These are phyloP conservation scores for Ectemnius continuus DNA, from an alignment of 2,888 invertebrate genomes.

Conservation along the genomic window DNA sequence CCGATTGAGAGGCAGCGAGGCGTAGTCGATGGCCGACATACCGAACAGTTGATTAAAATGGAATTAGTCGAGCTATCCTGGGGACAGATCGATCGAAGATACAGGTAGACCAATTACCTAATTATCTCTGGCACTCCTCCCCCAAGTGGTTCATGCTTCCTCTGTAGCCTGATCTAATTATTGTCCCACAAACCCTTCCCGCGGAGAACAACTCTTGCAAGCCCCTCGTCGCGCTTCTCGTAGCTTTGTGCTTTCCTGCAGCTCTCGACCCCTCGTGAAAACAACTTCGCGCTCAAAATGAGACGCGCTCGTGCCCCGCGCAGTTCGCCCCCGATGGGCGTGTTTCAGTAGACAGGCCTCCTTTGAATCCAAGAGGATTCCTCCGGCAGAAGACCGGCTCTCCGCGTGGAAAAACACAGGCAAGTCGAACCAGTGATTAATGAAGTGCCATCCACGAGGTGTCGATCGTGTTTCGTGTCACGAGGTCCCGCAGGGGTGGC, in stretches of 20 bases:
- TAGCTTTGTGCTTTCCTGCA: constrained; percentile 15
- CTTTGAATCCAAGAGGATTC: constrained; percentile 11
- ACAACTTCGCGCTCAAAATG: constrained; percentile 28
- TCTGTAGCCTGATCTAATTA: constrained; percentile 68
- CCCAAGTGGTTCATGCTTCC: constrained; percentile 51
- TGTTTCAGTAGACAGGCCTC: constrained; percentile 13
- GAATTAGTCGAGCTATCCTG: constrained; percentile 65
- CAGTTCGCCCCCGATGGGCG: background rate
- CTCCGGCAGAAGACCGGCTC: constrained; percentile 12
- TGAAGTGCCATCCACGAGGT: constrained; percentile 48
- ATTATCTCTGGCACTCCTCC: constrained; percentile 57
- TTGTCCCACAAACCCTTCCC: constrained; percentile 60
- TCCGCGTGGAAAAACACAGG: constrained; percentile 21
- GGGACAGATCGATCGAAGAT: constrained; percentile 51
- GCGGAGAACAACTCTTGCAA: constrained; percentile 40
- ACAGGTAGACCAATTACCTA: constrained; percentile 65
- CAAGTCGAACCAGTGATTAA: constrained; percentile 48
- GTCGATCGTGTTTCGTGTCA: constrained; percentile 45
- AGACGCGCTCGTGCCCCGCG: too few relatives aligned
- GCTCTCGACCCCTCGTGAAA: too few relatives aligned
- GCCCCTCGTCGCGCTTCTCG: constrained; percentile 28
- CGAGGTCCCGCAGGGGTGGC: constrained; percentile 35
- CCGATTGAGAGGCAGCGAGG: background rate
- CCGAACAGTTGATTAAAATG: constrained; percentile 64
- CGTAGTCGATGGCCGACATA: constrained; percentile 27